Conservation (phyloP, 2,797 vertebrate species). For the Sparus aurata region DNA sequence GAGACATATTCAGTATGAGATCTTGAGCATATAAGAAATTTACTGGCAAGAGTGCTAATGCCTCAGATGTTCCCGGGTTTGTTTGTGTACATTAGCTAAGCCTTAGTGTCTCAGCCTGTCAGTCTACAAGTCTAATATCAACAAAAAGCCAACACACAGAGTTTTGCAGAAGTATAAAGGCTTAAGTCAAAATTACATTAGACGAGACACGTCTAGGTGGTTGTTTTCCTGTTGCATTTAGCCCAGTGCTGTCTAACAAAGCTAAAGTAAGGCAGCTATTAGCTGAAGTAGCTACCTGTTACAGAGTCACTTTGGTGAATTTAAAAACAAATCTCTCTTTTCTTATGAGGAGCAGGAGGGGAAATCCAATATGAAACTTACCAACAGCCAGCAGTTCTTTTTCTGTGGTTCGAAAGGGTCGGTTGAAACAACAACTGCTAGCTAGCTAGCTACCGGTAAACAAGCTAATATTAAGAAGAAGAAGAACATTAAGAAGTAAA, state of each 20-base stretch:
- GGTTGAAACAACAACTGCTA: background rate
- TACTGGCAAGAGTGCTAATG: background rate
- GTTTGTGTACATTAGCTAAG: slow-evolving; percentile 21
- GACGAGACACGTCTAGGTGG: background rate
- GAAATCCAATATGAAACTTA: background rate
- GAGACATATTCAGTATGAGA: background rate
- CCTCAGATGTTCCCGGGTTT: background rate
- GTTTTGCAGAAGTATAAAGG: background rate
- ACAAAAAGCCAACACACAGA: background rate
- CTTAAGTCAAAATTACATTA: background rate
- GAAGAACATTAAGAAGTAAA: background rate
- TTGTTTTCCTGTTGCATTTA: background rate
- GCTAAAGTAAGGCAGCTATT: background rate
- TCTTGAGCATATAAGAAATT: background rate
- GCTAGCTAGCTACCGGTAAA: background rate
- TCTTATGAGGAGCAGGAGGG: too few relatives aligned
- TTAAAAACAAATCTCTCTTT: background rate
- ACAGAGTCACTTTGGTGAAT: background rate
- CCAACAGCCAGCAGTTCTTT: background rate
- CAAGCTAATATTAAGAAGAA: background rate
- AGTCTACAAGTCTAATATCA: background rate
- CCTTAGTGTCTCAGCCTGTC: background rate
- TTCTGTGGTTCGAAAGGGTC: background rate
- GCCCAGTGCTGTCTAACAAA: background rate
- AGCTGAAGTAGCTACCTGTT: background rate